Conservation (phyloP, 1,140 invertebrate genomes). For the Drosophila nigromelanica region DNA sequence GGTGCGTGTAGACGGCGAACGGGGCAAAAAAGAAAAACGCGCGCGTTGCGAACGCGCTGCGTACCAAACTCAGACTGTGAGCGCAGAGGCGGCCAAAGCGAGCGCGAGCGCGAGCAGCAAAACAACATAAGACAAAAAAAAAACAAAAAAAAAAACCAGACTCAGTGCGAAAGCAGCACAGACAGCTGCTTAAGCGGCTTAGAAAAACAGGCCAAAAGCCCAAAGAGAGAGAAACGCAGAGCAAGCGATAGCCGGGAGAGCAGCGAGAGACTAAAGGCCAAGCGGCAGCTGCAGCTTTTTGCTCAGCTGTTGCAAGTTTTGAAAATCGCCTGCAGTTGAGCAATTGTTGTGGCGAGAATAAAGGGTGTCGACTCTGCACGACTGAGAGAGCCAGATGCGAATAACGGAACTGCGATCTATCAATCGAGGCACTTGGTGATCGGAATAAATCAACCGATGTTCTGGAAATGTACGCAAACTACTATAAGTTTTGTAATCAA, state of each 20-base stretch:
- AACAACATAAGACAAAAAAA: constrained; percentile 14
- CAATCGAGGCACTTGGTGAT: too few relatives aligned
- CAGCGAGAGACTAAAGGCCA: constrained; percentile 4
- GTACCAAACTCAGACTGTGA: constrained; percentile 66
- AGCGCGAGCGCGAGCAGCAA: constrained; percentile 15
- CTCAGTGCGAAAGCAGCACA: constrained; percentile 34
- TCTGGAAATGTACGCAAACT: too few relatives aligned
- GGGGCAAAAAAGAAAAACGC: constrained; percentile 26
- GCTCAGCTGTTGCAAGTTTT: constrained; percentile 38
- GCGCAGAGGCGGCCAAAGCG: constrained; percentile 15
- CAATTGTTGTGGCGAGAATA: constrained; percentile 8
- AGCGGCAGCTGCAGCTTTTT: background rate
- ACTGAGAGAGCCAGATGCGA: background rate
- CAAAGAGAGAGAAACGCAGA: constrained; percentile 4
- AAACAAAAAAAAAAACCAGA: constrained; percentile 19
- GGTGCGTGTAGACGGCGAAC: constrained; percentile 14
- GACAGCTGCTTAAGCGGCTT: constrained; percentile 35
- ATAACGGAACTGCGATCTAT: too few relatives aligned
- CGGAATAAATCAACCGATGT: too few relatives aligned
- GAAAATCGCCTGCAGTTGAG: constrained; percentile 8
- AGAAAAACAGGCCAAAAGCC: constrained; percentile 31
- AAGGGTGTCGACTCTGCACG: constrained; percentile 15
- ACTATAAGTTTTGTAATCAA: too few relatives aligned
- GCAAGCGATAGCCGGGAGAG: background rate
- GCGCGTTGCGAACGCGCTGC: constrained; percentile 71